phyloP scores from a whole-genome alignment of 2,113 vertebrate genomes.

The Aramus guarauna region DNA sequence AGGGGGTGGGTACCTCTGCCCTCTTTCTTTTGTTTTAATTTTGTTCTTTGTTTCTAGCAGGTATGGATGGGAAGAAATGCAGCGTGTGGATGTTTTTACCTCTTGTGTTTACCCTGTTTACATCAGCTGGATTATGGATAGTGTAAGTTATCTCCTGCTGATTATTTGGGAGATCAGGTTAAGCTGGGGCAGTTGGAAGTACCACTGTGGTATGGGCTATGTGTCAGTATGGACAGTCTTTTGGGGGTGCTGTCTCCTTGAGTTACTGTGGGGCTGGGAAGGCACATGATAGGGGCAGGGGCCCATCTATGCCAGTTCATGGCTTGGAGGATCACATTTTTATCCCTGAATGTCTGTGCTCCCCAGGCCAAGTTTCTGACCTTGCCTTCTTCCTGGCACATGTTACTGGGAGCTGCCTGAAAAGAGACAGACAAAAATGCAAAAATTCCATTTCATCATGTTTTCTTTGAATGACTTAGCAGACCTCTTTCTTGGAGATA shows the following conservation, averaged over 20 bases:
- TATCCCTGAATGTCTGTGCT: neutral
- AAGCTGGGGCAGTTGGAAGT: neutral
- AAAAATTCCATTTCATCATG: neutral
- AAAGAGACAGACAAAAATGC: neutral
- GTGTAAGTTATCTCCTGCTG: constrained; percentile 80
- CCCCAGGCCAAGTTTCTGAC: neutral
- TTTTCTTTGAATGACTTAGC: neutral
- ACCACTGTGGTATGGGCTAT: neutral
- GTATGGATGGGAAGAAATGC: constrained; percentile 81
- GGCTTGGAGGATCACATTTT: neutral
- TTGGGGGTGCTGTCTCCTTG: neutral
- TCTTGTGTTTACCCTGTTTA: constrained; percentile 80
- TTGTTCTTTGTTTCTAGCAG: constrained; percentile 46
- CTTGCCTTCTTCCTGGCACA: neutral
- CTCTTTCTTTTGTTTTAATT: neutral
- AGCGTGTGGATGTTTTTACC: constrained; percentile 89
- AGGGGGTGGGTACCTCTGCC: neutral
- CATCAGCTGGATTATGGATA: constrained; percentile 86
- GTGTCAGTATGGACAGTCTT: neutral
- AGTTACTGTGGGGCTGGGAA: neutral
- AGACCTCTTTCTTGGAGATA: neutral
- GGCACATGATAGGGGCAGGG: neutral
- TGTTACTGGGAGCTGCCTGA: neutral
- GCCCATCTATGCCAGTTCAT: neutral
- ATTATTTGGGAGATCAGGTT: neutral